A percentile compares a stretch with the other conserved stretches of the same genome.
phyloP scores from a whole-genome alignment of 2,888 invertebrate genomes.

The Leucania comma region DNA sequence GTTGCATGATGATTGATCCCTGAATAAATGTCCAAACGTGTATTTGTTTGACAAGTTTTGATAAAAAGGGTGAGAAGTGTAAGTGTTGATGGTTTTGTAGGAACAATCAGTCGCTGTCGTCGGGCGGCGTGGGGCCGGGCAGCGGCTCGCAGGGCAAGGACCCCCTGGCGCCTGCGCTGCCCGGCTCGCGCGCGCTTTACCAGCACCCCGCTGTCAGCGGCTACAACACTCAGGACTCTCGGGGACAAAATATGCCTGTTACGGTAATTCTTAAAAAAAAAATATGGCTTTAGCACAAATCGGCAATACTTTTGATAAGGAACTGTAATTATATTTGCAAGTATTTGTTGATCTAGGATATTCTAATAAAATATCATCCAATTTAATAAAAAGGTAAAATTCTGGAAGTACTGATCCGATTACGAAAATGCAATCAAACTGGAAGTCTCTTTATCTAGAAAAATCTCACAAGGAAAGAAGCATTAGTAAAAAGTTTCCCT shows the following conservation, averaged over 20 bases:
- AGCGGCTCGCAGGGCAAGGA: conserved; percentile 86
- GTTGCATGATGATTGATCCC: conserved; percentile 56
- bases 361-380: neutral
- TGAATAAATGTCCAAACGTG: conserved; percentile 17
- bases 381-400: neutral
- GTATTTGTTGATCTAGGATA: neutral
- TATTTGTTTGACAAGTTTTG: conserved; percentile 6
- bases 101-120: conserved; percentile 85
- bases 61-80: conserved; percentile 15
- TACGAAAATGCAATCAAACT: no score
- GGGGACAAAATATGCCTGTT: conserved; percentile 82
- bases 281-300: neutral
- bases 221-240: conserved; percentile 86
- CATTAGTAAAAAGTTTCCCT: no score
- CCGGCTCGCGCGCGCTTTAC: conserved; percentile 82
- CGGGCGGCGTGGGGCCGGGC: conserved; percentile 80
- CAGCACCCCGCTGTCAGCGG: conserved; percentile 86
- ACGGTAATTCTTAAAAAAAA: conserved; percentile 77
- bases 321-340: neutral
- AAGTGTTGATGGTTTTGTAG: conserved; percentile 71
- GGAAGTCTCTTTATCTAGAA: no score
- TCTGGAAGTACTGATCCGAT: neutral
- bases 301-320: neutral
- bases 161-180: conserved; percentile 84
- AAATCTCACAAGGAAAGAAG: no score